Conservation (phyloP, 1,140 invertebrate species). For the Ctenoplectra terminalis region DNA sequence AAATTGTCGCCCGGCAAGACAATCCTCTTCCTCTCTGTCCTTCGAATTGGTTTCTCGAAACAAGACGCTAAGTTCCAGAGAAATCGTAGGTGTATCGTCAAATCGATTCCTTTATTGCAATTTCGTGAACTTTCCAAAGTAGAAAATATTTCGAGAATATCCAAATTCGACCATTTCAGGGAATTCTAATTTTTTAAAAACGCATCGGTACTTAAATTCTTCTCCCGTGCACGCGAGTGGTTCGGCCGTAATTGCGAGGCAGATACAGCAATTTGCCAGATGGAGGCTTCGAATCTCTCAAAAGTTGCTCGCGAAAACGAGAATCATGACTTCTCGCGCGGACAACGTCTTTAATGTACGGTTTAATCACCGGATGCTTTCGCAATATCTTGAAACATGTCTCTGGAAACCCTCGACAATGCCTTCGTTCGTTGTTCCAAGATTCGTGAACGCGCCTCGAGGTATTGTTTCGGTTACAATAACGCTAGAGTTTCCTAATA, state of each 20-base stretch:
- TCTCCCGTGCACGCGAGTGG: not conserved
- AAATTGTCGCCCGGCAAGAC: conserved; percentile 21
- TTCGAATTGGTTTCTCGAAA: not conserved
- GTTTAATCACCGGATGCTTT: conserved; percentile 19
- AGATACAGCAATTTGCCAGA: conserved; percentile 24
- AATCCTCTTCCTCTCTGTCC: no score
- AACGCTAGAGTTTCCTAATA: no score
- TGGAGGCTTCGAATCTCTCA: not conserved
- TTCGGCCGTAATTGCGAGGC: not conserved
- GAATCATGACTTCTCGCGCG: not conserved
- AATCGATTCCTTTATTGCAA: not conserved
- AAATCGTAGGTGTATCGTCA: not conserved
- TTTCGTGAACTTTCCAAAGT: not conserved
- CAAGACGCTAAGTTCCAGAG: not conserved
- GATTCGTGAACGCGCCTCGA: no score
- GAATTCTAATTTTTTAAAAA: not conserved
- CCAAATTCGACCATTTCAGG: not conserved
- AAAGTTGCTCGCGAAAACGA: not conserved
- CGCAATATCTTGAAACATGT: not conserved
- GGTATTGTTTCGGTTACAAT: no score
- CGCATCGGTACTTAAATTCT: not conserved
- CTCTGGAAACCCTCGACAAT: not conserved
- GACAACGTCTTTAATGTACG: conserved; percentile 16
- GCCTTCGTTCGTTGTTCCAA: no score
- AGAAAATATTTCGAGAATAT: not conserved